These are phyloP conservation scores for Trematomus bernacchii DNA, from an alignment of 2,797 vertebrate species.

Conservation along the genomic window DNA sequence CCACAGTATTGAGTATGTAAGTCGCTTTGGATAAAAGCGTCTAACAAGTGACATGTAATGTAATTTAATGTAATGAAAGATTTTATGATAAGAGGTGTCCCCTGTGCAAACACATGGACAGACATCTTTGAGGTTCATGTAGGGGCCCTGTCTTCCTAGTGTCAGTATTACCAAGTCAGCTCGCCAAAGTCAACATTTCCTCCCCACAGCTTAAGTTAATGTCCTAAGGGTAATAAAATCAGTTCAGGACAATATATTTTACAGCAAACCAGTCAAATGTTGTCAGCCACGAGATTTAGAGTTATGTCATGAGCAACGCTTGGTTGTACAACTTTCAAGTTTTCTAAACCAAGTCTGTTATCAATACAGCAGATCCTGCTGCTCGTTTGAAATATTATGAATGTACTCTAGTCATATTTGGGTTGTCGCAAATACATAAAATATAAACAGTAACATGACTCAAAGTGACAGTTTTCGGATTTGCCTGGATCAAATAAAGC, in stretches of 20 bases:
- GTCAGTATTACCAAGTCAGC: slow-evolving; percentile 14
- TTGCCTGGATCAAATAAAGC: not conserved
- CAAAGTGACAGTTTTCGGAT: not conserved
- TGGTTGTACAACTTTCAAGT: not conserved
- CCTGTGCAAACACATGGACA: slow-evolving; percentile 19
- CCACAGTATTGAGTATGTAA: too few relatives aligned
- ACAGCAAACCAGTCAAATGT: slow-evolving; percentile 12
- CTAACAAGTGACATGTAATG: too few relatives aligned
- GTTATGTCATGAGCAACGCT: not conserved
- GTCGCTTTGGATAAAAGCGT: too few relatives aligned
- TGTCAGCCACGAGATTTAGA: not conserved
- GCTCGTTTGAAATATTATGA: not conserved
- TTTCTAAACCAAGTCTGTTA: slow-evolving; percentile 2
- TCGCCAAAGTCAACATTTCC: slow-evolving; percentile 40
- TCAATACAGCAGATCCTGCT: slow-evolving; percentile 6
- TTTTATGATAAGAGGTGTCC: slow-evolving; percentile 1
- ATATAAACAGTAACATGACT: not conserved
- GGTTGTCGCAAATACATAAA: slow-evolving; percentile 2
- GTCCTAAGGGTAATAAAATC: slow-evolving; percentile 4
- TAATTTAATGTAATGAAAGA: too few relatives aligned
- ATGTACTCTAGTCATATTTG: slow-evolving; percentile 1
- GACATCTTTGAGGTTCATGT: slow-evolving; percentile 19
- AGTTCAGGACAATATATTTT: slow-evolving; percentile 29
- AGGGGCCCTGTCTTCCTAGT: slow-evolving; percentile 19
- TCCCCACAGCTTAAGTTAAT: not conserved